A percentile compares a stretch with the other conserved stretches of the same genome.
Evolutionary conservation across 2,888 invertebrate species (phyloP).

Genomic region (Schizotus pectinicornis): DNA sequence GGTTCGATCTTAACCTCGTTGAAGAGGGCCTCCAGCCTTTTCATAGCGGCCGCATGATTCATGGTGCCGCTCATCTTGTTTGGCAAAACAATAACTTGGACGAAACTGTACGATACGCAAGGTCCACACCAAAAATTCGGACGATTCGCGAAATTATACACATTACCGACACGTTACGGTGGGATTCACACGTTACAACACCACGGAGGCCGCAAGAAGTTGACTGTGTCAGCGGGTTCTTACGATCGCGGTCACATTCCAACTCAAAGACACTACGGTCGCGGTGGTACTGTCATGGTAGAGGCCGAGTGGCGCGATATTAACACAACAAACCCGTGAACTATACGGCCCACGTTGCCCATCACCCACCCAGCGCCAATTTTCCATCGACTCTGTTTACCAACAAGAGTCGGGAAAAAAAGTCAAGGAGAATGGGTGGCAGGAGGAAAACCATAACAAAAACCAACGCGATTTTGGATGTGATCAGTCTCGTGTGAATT

Average conservation of each 20-base stretch:
- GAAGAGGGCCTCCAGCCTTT: conserved; percentile 76
- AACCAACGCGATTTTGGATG: no score
- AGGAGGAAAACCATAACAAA: no score
- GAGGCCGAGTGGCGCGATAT: conserved; percentile 34
- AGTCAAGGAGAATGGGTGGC: not conserved
- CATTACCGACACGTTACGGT: conserved; percentile 8
- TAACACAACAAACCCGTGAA: conserved; percentile 21
- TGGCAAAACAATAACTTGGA: no score
- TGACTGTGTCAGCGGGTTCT: conserved; percentile 48
- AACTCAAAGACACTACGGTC: conserved; percentile 33
- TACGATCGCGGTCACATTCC: conserved; percentile 50
- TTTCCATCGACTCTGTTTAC: conserved; percentile 15
- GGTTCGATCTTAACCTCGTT: conserved; percentile 68
- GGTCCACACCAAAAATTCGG: not conserved
- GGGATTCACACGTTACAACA: conserved; percentile 16
- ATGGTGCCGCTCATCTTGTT: conserved; percentile 59
- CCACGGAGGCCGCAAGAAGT: conserved; percentile 19
- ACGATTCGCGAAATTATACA: conserved; percentile 8
- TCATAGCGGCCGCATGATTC: conserved; percentile 71
- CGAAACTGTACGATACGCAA: no score
- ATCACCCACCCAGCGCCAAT: not conserved
- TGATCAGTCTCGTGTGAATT: no score
- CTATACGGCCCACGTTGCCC: conserved; percentile 11
- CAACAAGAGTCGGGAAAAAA: conserved; percentile 5
- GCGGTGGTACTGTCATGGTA: conserved; percentile 40